These are phyloP conservation scores for Magallana gigas DNA, from an alignment of 1,140 invertebrate species.

Conservation along the genomic window DNA sequence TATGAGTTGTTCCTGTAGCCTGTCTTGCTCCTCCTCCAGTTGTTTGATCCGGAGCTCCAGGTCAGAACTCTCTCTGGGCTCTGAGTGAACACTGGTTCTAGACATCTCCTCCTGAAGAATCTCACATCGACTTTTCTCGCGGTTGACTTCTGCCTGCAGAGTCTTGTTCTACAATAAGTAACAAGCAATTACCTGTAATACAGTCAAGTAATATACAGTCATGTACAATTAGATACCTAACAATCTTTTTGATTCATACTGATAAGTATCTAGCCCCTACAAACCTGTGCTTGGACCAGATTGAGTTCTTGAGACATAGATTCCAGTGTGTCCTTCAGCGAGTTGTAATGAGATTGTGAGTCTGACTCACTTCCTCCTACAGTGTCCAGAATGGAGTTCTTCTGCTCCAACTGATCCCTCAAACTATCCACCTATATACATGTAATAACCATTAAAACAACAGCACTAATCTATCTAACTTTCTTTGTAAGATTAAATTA, in stretches of 20 bases:
- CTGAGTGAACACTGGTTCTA: background rate
- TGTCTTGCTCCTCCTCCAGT: constrained; percentile 60
- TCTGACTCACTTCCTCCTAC: constrained; percentile 65
- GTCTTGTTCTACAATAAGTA: constrained; percentile 17
- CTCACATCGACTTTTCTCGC: constrained; percentile 7
- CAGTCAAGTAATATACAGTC: background rate
- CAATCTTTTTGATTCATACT: no score
- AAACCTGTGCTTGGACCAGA: constrained; percentile 65
- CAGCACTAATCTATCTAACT: no score
- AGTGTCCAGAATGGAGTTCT: constrained; percentile 64
- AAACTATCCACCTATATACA: constrained; percentile 61
- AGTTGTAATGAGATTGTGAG: constrained; percentile 63
- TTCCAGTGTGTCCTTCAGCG: constrained; percentile 64
- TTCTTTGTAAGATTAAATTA: no score
- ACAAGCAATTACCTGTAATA: background rate
- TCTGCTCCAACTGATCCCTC: constrained; percentile 61
- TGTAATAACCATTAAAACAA: no score
- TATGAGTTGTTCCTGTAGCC: constrained; percentile 61
- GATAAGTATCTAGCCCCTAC: background rate
- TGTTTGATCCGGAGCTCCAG: constrained; percentile 60
- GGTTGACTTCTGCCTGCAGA: constrained; percentile 7
- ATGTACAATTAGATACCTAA: no score
- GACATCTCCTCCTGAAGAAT: constrained; percentile 9
- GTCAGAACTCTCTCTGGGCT: background rate
- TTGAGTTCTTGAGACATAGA: constrained; percentile 61